Percentiles rank a stretch among this genome's conserved stretches.
phyloP scores from a whole-genome alignment of 1,140 invertebrate genomes.

The Drosophila punjabiensis region DNA sequence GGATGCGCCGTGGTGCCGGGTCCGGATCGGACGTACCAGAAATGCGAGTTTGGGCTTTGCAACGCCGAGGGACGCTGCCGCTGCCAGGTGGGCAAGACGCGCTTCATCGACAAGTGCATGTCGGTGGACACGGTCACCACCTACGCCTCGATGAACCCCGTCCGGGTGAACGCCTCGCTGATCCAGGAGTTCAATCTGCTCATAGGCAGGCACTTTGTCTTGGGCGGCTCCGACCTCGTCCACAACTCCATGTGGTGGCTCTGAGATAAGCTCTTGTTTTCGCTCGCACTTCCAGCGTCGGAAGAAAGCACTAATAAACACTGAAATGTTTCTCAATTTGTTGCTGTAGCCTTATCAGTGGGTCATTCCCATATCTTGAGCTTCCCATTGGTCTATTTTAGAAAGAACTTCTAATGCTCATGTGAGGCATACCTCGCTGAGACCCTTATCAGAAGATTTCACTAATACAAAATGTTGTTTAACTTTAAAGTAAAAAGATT shows the following conservation, averaged over 20 bases:
- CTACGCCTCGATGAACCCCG: slow-evolving; percentile 72
- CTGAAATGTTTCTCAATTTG: slow-evolving; percentile 25
- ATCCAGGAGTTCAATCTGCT: slow-evolving; percentile 74
- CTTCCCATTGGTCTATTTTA: slow-evolving; percentile 3
- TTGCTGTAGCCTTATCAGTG: slow-evolving; percentile 20
- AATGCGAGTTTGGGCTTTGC: slow-evolving; percentile 69
- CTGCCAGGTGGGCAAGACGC: slow-evolving; percentile 67
- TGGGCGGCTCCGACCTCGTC: slow-evolving; percentile 35
- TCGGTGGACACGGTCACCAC: slow-evolving; percentile 79
- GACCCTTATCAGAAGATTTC: not conserved
- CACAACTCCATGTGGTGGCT: slow-evolving; percentile 55
- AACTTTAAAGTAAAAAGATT: not conserved
- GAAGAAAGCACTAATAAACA: slow-evolving; percentile 36
- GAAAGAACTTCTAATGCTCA: not conserved
- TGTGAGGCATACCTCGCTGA: not conserved
- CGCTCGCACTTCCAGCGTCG: slow-evolving; percentile 3
- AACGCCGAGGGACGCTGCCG: slow-evolving; percentile 71
- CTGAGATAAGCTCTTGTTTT: slow-evolving; percentile 44
- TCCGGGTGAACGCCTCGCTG: slow-evolving; percentile 62
- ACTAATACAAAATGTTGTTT: not conserved
- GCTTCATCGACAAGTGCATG: slow-evolving; percentile 79
- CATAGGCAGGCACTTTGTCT: slow-evolving; percentile 67
- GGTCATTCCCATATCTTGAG: slow-evolving; percentile 9
- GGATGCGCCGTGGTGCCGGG: slow-evolving; percentile 72
- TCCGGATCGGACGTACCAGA: slow-evolving; percentile 63